A percentile compares a stretch with the other conserved stretches of the same genome.
Conservation (phyloP, 2,888 invertebrate species). For the Macaria liturata region DNA sequence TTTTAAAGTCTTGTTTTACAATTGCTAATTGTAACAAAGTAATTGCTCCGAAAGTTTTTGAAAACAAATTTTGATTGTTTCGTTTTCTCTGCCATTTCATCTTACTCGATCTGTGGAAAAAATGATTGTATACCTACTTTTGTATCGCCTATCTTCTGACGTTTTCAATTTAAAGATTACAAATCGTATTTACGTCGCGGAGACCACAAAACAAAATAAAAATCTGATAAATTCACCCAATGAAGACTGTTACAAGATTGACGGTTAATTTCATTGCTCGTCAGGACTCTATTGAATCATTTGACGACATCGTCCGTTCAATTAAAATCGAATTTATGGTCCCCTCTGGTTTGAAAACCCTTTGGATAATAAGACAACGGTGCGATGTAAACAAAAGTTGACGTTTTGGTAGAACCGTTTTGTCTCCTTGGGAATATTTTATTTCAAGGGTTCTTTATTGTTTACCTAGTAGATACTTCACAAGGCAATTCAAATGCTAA, state of each 20-base stretch:
- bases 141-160: too few relatives aligned
- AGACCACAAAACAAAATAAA: conserved; percentile 17
- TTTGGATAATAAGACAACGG: conserved; percentile 32
- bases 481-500: too few relatives aligned
- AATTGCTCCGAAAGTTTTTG: too few relatives aligned
- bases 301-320: conserved; percentile 64
- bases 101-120: too few relatives aligned
- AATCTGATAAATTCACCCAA: conserved; percentile 34
- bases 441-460: background rate
- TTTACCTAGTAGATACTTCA: too few relatives aligned
- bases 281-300: conserved; percentile 61
- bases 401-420: conserved; percentile 9
- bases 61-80: too few relatives aligned
- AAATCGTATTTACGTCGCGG: too few relatives aligned
- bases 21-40: too few relatives aligned
- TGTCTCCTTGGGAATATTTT: conserved; percentile 18
- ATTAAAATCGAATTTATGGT: conserved; percentile 71
- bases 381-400: conserved; percentile 23
- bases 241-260: conserved; percentile 47
- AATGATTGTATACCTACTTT: too few relatives aligned
- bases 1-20: too few relatives aligned
- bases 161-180: too few relatives aligned
- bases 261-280: conserved; percentile 50
- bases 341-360: conserved; percentile 52
- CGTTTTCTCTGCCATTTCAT: too few relatives aligned